Conservation (phyloP, 2,797 vertebrate genomes). For the Sarcoramphus papa region DNA sequence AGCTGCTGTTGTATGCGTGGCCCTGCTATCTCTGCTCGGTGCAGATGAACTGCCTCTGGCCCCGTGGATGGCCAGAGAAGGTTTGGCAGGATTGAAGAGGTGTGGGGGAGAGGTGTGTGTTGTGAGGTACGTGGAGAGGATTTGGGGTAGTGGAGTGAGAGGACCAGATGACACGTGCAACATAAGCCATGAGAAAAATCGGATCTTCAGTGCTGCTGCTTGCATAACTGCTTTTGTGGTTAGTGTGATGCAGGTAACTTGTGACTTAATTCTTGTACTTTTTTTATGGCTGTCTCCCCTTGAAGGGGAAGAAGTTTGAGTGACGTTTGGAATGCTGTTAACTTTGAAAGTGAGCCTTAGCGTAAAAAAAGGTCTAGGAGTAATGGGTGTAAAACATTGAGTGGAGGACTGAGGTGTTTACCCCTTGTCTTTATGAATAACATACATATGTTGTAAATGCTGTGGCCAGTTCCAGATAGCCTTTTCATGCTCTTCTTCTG, state of each 20-base stretch:
- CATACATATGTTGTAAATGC: background rate
- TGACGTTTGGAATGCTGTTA: background rate
- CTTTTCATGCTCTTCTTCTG: background rate
- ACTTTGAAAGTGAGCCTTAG: background rate
- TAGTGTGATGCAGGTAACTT: background rate
- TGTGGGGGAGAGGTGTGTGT: background rate
- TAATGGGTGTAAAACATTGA: background rate
- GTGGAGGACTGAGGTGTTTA: background rate
- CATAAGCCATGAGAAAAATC: background rate
- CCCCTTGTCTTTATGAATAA: background rate
- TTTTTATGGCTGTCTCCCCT: background rate
- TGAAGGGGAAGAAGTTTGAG: background rate
- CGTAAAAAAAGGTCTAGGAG: background rate
- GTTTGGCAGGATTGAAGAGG: too few species aligned
- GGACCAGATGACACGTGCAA: too few species aligned
- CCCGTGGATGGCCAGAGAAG: background rate
- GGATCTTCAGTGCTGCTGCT: background rate
- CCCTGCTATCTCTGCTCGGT: background rate
- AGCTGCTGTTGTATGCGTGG: background rate
- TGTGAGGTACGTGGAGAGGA: background rate
- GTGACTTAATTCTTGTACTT: background rate
- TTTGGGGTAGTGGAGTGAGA: background rate
- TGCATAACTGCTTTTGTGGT: background rate
- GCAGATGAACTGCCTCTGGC: too few species aligned
- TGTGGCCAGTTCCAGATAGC: background rate